A percentile compares a stretch with the other conserved stretches of the same genome.
phyloP scores from a whole-genome alignment of 2,797 vertebrate species.

The Molossus molossus region DNA sequence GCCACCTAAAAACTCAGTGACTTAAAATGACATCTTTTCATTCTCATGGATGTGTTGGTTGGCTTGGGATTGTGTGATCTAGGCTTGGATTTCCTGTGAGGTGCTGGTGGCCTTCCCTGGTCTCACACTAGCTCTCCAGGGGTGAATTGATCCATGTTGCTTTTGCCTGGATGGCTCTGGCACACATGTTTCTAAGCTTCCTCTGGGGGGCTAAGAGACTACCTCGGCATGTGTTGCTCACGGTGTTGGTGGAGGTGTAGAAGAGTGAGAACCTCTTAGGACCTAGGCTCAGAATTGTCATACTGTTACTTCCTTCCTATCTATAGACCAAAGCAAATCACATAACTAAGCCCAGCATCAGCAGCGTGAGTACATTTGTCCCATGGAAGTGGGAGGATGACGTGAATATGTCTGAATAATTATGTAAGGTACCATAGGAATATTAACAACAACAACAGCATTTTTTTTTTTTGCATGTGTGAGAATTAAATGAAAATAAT shows the following conservation, averaged over 20 bases:
- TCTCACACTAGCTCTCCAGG: neutral
- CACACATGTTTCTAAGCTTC: neutral
- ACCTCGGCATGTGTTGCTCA: neutral
- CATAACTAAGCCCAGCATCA: neutral
- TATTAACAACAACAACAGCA: neutral
- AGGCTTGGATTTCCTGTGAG: neutral
- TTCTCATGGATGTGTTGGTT: neutral
- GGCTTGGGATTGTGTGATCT: neutral
- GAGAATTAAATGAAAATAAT: slow-evolving; percentile 63
- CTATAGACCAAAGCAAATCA: neutral
- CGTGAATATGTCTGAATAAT: slow-evolving; percentile 29
- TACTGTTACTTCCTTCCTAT: neutral
- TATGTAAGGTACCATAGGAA: neutral
- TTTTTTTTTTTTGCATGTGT: slow-evolving; percentile 1
- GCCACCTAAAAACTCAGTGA: neutral
- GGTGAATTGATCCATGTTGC: neutral
- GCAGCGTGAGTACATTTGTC: neutral
- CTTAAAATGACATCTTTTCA: neutral
- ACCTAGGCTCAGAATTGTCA: neutral
- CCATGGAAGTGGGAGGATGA: neutral
- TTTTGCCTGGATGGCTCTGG: neutral
- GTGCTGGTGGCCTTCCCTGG: neutral
- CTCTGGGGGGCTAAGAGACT: neutral
- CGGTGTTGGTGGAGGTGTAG: neutral
- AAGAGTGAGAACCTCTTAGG: neutral